Percentiles rank a stretch among this genome's conserved stretches.
Evolutionary conservation across 2,888 invertebrate species (phyloP).

Genomic region (Nysson spinosus): DNA sequence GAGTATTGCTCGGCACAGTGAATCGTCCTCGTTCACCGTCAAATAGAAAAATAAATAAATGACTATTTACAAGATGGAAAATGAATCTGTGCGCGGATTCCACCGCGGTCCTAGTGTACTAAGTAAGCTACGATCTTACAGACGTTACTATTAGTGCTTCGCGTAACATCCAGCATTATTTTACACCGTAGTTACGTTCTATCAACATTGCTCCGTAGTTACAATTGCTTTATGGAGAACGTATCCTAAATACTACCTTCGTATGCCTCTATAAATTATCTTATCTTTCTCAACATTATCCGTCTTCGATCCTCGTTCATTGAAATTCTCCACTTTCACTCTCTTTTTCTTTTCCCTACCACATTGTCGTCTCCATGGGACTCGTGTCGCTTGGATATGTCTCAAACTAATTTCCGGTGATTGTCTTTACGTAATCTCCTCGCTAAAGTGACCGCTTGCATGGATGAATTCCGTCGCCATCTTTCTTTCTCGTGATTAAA

Average conservation of each 20-base stretch:
- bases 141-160: constrained; percentile 51
- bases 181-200: constrained; percentile 45
- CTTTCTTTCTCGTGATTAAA: constrained; percentile 20
- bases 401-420: constrained; percentile 55
- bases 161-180: constrained; percentile 51
- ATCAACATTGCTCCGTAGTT: constrained; percentile 50
- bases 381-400: constrained; percentile 59
- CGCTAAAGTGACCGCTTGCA: constrained; percentile 4
- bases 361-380: constrained; percentile 8
- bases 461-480: constrained; percentile 18
- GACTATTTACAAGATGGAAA: constrained; percentile 73
- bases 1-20: constrained; percentile 40
- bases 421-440: constrained; percentile 52
- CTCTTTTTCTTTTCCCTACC: background rate
- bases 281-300: too few species aligned
- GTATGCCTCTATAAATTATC: constrained; percentile 42
- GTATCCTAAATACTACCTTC: constrained; percentile 49
- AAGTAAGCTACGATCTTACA: constrained; percentile 51
- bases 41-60: constrained; percentile 75
- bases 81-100: constrained; percentile 54
- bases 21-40: constrained; percentile 48
- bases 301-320: constrained; percentile 10
- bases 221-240: constrained; percentile 56
- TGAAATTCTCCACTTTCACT: constrained; percentile 4
- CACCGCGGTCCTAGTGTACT: constrained; percentile 53